These are phyloP conservation scores for Girardia tigrina DNA, from an alignment of 2,888 invertebrate species.

Conservation along the genomic window DNA sequence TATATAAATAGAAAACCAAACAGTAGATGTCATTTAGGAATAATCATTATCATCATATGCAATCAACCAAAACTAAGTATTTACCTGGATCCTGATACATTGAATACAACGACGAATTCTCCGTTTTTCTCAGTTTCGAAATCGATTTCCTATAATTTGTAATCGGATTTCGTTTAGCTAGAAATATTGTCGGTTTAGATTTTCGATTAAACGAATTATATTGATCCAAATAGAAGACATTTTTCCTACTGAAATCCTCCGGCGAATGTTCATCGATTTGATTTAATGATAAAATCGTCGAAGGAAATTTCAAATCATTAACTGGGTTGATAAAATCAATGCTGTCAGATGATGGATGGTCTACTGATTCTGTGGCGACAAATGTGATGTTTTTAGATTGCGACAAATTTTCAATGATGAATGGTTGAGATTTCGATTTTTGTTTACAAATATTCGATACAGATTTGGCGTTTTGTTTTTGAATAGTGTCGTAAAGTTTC, in stretches of 20 bases:
- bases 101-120: neutral
- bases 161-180: neutral
- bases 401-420: neutral
- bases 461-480: neutral
- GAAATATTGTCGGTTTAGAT: neutral
- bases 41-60: too few relatives aligned
- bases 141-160: neutral
- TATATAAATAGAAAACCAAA: too few relatives aligned
- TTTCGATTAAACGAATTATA: neutral
- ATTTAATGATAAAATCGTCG: neutral
- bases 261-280: neutral
- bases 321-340: neutral
- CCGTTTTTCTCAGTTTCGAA: neutral
- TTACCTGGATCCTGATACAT: slow-evolving; percentile 7
- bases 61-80: too few relatives aligned
- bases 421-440: neutral
- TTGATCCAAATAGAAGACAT: neutral
- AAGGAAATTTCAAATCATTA: neutral
- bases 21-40: too few relatives aligned
- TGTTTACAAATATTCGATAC: neutral
- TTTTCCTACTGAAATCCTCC: neutral
- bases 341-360: too few relatives aligned
- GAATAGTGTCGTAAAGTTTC: neutral
- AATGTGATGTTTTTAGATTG: neutral
- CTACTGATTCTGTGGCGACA: neutral